Base-by-base conservation (phyloP, 2,797 vertebrate species). In the Micromesistius poutassou region DNA sequence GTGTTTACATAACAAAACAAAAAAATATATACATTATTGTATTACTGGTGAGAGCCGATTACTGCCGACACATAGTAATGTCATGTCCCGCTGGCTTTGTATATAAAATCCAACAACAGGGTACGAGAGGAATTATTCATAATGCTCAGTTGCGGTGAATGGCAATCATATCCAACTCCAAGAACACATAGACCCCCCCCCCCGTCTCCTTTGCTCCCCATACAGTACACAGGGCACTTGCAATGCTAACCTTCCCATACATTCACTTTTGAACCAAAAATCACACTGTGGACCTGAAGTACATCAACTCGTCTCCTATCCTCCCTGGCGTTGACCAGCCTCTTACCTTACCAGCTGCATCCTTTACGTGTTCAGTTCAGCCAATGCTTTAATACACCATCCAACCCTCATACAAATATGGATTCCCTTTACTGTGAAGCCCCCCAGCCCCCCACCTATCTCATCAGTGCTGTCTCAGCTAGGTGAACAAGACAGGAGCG, bases 221-320 rank as follows among this genome's bases (percentile, higher is more conserved):
- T 31, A 30, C 38, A 72, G 36, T 31, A 22, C 30, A 78, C 46
- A 80, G 62, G 9, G 25, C n/a, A 62, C 62, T 35, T 78, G 83
- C 66, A 76, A 76, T 71, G 72, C 55, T 73, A 82, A 76, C 80
- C 83, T 78, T 80, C 50, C 81, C 82, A 93, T 93, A 95, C 91
- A 93, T 94, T 95, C 94, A 95, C 95, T 95, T 68, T 94, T 94
- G 95, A 95, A 95, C 92, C 94, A 92, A 93, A 93, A 92, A 95
- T 92, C 91, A 89, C 83, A 95, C 87, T 92, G 93, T 93, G 93
- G 93, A 86, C 91, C 91, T 83, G 84, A 85, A 87, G 92, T 94
- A 93, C 94, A 95, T 93, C 91, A 93, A 91, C 87, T 72, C 50
- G 66, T 74, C 73, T 82, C 78, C 80, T 74, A 50, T 77, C 76